Evolutionary conservation across 1,140 invertebrate species (phyloP), one percentile per base, ranked within the genome.

Genomic region (Hypsibius dujardini): DNA sequence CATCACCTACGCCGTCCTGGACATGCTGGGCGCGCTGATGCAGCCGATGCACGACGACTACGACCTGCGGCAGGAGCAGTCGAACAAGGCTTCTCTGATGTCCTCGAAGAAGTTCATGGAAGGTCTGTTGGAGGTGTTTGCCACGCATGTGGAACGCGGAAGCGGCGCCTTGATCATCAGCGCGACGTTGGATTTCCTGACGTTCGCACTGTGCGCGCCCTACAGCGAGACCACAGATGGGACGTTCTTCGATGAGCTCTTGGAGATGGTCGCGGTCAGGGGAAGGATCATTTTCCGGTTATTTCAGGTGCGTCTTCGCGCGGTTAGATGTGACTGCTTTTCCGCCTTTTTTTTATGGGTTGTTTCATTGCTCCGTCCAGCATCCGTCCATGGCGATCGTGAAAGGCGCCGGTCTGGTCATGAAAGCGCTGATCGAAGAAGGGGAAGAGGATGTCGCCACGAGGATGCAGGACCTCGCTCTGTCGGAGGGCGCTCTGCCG

Each of bases 211-310:
- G 7, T 98, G 95, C 82, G 90, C 95, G 72, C 96, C 96, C 42
- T 99, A 98, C 81, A 95, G 91, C 79, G 96, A 99, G 82, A 98
- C 96, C 47, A 98, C 96, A 0, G 92, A 96, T 78, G 92, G 94
- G 40, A 90, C 90, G 76, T 90, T 96, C 78, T 99, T 99, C 82
- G 95, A 99, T 79, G 87, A 86, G 72, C 81, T 99, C 47, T 80
- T 98, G 47, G 89, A 94, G 81, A 87, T 96, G 85, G 92, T 98
- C 1, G 91, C 95, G 1, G 84, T 87, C 56, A 85, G 90, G 75
- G 95, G 95, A 40, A 84, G 93, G 73, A 86, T 87, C 69, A 81
- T 98, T 1, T 98, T 95, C 79, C 88, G 89, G 79, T 82, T 98
- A 12, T 98, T 98, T 81, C 92, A 93, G 83, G 87, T 88, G 79